These are phyloP conservation scores for Galaxias olidus DNA, from an alignment of 2,797 vertebrate species.

Conservation along the genomic window DNA sequence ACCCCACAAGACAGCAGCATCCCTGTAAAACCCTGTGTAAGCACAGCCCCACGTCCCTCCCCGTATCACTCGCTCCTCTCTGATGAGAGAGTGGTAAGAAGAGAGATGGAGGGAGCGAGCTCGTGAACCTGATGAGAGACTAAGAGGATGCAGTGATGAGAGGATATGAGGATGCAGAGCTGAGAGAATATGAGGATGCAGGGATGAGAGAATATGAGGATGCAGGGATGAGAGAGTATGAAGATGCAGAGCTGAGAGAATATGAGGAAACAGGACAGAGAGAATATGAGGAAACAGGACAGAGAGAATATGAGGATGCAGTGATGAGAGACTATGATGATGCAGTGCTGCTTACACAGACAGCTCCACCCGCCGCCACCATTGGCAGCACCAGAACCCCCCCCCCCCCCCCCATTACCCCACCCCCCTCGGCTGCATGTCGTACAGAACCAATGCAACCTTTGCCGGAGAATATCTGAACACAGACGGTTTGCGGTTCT, in stretches of 20 bases:
- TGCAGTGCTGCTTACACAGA: not conserved
- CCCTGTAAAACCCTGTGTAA: too few relatives aligned
- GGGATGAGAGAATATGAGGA: not conserved
- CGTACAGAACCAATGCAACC: constrained; percentile 47
- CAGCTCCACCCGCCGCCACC: constrained; percentile 13
- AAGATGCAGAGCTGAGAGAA: constrained; percentile 36
- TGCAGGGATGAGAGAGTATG: constrained; percentile 25
- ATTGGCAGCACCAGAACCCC: constrained; percentile 22
- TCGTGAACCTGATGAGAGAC: too few relatives aligned
- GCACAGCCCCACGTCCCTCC: too few relatives aligned
- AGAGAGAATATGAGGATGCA: constrained; percentile 9
- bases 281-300: not conserved
- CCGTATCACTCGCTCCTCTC: too few relatives aligned
- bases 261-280: constrained; percentile 8
- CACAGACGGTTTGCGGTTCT: constrained; percentile 45
- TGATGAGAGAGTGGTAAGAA: too few relatives aligned
- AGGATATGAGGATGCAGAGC: too few relatives aligned
- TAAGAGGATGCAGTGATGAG: too few relatives aligned
- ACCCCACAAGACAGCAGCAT: too few relatives aligned
- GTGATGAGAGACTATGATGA: not conserved
- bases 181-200: too few relatives aligned
- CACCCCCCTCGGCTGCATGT: constrained; percentile 21
- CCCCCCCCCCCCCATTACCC: constrained; percentile 16
- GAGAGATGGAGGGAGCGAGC: too few relatives aligned
- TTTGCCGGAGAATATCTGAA: constrained; percentile 46